Percentiles rank a stretch among this genome's conserved stretches.
These are phyloP conservation scores for Drosophila flavopinicola DNA, from an alignment of 2,888 invertebrate species.

Conservation along the genomic window DNA sequence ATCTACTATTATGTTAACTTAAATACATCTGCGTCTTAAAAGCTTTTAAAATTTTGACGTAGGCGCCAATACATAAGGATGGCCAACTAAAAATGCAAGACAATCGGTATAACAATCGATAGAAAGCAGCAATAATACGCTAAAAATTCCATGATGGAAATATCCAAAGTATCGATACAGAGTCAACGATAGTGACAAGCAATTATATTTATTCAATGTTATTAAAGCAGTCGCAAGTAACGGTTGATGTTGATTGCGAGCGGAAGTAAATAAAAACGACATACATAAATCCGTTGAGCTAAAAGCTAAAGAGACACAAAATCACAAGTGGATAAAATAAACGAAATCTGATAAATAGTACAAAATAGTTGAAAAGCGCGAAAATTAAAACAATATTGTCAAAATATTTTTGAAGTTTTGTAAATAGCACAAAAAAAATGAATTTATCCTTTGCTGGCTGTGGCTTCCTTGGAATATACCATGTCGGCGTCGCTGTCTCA, in stretches of 20 bases:
- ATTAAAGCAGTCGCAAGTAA: constrained; percentile 34
- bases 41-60: no score
- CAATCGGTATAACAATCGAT: background rate
- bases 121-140: background rate
- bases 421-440: constrained; percentile 85
- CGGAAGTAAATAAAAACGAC: constrained; percentile 1
- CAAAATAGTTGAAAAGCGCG: background rate
- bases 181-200: constrained; percentile 5
- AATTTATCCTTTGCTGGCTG: constrained; percentile 99
- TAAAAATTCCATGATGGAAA: background rate
- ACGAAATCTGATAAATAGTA: background rate
- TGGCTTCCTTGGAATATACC: constrained; percentile 99
- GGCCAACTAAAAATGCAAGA: no score
- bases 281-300: background rate
- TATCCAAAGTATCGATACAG: constrained; percentile 1
- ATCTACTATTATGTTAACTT: no score
- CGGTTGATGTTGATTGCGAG: constrained; percentile 25
- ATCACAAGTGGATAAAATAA: background rate
- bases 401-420: background rate
- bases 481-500: constrained; percentile 98
- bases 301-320: background rate
- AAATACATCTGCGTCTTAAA: no score
- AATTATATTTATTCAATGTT: constrained; percentile 27
- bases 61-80: no score
- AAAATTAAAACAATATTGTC: background rate